These are phyloP conservation scores for Chlorops oryzae DNA, from an alignment of 1,140 invertebrate genomes.

Conservation along the genomic window DNA sequence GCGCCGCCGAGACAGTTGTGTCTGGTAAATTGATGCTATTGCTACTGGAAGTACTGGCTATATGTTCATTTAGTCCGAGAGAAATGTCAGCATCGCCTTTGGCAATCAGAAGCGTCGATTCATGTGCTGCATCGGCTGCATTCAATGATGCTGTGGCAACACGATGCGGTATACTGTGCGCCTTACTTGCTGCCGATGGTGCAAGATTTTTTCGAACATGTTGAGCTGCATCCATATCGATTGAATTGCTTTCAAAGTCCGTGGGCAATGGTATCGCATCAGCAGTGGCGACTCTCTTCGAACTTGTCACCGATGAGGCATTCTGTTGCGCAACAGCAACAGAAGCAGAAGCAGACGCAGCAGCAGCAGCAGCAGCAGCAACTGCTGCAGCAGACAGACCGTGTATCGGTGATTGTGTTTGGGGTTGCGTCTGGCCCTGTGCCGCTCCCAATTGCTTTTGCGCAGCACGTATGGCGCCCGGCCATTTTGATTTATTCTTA, in stretches of 20 bases:
- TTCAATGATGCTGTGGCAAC: neutral
- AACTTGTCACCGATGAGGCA: conserved; percentile 20
- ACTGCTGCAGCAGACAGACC: conserved; percentile 1
- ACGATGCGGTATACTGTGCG: neutral
- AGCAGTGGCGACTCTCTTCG: conserved; percentile 28
- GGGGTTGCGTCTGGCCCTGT: conserved; percentile 16
- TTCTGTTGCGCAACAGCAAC: neutral
- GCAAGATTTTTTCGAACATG: conserved; percentile 21
- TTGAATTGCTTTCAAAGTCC: conserved; percentile 45
- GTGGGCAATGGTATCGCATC: conserved; percentile 28
- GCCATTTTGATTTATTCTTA: conserved; percentile 41
- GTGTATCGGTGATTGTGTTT: neutral
- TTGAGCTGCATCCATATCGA: conserved; percentile 40
- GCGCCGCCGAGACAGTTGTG: conserved; percentile 17
- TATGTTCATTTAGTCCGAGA: conserved; percentile 30
- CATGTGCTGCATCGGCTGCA: neutral
- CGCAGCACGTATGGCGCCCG: conserved; percentile 32
- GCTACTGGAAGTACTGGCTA: conserved; percentile 28
- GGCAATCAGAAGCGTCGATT: conserved; percentile 10
- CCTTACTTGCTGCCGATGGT: conserved; percentile 8
- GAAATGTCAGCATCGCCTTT: conserved; percentile 3
- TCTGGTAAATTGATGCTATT: conserved; percentile 13
- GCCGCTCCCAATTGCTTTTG: too few relatives aligned
- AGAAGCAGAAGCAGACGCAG: neutral
- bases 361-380: neutral